A percentile compares a stretch with the other conserved stretches of the same genome.
phyloP scores from a whole-genome alignment of 1,140 invertebrate genomes.

The Onthophagus taurus region DNA sequence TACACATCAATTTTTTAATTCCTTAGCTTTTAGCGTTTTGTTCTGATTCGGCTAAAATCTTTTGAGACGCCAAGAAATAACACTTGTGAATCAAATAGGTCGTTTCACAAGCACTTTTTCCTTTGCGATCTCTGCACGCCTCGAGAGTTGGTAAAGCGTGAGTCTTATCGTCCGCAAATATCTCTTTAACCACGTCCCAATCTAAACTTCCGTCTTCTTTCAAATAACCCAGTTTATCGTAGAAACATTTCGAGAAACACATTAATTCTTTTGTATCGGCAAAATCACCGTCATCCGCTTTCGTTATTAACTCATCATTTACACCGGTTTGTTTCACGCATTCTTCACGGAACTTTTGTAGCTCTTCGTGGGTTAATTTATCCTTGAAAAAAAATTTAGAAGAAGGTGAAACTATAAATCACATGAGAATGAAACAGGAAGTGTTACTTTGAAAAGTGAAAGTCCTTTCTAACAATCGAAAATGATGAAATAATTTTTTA shows the following conservation, averaged over 20 bases:
- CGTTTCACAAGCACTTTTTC: slow-evolving; percentile 38
- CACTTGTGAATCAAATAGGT: slow-evolving; percentile 25
- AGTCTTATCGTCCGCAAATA: slow-evolving; percentile 26
- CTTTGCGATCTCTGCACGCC: slow-evolving; percentile 38
- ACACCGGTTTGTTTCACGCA: slow-evolving; percentile 32
- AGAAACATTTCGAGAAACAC: slow-evolving; percentile 34
- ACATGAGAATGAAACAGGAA: too few species aligned
- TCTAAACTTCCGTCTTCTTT: slow-evolving; percentile 29
- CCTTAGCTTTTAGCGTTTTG: too few species aligned
- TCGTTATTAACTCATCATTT: slow-evolving; percentile 28
- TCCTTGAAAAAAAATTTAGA: too few species aligned
- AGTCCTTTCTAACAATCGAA: too few species aligned
- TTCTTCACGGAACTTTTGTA: slow-evolving; percentile 22
- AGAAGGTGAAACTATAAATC: too few species aligned
- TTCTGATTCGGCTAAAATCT: too few species aligned
- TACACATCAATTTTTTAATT: too few species aligned
- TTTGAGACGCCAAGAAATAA: too few species aligned
- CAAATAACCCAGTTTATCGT: slow-evolving; percentile 31
- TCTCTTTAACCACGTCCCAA: slow-evolving; percentile 31
- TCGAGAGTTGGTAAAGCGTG: slow-evolving; percentile 31
- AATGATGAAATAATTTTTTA: too few species aligned
- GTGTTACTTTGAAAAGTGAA: too few species aligned
- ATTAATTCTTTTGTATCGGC: slow-evolving; percentile 27
- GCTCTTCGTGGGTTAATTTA: too few species aligned
- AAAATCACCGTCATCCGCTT: slow-evolving; percentile 32